Conservation (phyloP, 2,888 invertebrate species). For the Kryphioiulus occultus region DNA sequence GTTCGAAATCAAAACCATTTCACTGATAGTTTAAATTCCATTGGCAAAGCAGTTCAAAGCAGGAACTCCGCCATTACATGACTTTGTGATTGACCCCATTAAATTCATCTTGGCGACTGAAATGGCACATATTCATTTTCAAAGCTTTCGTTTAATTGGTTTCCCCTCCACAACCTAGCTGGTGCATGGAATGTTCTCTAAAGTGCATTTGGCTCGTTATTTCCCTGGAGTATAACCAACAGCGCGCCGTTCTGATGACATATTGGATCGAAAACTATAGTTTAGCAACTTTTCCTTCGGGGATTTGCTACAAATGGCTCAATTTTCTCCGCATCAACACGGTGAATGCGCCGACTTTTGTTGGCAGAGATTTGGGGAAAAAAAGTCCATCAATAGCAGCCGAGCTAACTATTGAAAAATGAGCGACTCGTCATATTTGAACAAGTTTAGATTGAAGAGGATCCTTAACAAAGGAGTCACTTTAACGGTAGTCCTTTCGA, state of each 20-base stretch:
- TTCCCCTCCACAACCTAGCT: constrained; percentile 16
- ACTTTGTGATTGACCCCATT: not conserved
- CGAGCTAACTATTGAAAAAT: constrained; percentile 15
- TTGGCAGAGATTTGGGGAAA: constrained; percentile 20
- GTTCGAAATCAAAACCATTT: no score
- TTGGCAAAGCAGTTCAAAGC: not conserved
- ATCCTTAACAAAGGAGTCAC: constrained; percentile 23
- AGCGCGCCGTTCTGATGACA: constrained; percentile 13
- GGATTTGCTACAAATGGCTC: constrained; percentile 23
- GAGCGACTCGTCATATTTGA: constrained; percentile 23
- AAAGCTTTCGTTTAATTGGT: not conserved
- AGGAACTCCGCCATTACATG: not conserved
- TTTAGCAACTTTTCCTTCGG: constrained; percentile 23
- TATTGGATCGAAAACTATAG: constrained; percentile 23
- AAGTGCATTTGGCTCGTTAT: constrained; percentile 15
- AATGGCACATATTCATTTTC: constrained; percentile 12
- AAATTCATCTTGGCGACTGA: not conserved
- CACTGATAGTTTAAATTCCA: no score
- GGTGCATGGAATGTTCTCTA: not conserved
- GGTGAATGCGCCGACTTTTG: constrained; percentile 23
- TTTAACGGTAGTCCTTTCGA: constrained; percentile 15
- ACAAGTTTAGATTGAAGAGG: constrained; percentile 23
- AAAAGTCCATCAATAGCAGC: not conserved
- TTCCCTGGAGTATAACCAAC: constrained; percentile 23
- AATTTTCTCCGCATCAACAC: constrained; percentile 23